Conservation (phyloP, 2,888 invertebrate genomes). For the Caenorhabditis virilis region DNA sequence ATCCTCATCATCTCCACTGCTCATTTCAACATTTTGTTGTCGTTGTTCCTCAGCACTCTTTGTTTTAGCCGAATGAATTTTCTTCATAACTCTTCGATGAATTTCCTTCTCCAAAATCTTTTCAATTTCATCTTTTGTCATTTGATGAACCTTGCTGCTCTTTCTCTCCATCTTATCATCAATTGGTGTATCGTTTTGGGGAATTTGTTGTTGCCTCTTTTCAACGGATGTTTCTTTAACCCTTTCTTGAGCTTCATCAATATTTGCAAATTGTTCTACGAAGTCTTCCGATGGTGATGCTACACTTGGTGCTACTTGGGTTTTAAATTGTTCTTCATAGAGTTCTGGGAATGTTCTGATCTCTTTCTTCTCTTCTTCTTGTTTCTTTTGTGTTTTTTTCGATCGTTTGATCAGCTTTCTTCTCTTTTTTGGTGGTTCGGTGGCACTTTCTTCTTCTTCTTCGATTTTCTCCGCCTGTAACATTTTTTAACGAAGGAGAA, state of each 20-base stretch:
- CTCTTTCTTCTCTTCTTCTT: slow-evolving; percentile 18
- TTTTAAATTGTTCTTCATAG: slow-evolving; percentile 29
- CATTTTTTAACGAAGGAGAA: too few relatives aligned
- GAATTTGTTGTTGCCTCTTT: slow-evolving; percentile 4
- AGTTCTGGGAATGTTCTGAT: slow-evolving; percentile 29
- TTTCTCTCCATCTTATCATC: slow-evolving; percentile 19
- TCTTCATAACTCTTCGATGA: slow-evolving; percentile 22
- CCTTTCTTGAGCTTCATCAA: slow-evolving; percentile 25
- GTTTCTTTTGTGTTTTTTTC: neutral
- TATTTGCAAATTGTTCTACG: slow-evolving; percentile 27
- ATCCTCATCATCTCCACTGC: too few relatives aligned
- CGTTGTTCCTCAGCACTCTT: slow-evolving; percentile 10
- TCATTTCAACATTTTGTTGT: too few relatives aligned
- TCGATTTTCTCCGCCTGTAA: too few relatives aligned
- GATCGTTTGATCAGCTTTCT: neutral
- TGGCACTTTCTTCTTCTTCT: too few relatives aligned
- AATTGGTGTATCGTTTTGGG: slow-evolving; percentile 37
- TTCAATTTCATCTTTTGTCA: slow-evolving; percentile 26
- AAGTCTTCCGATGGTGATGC: slow-evolving; percentile 31
- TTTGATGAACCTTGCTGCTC: slow-evolving; percentile 20
- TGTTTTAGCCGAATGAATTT: slow-evolving; percentile 17
- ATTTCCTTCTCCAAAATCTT: slow-evolving; percentile 27
- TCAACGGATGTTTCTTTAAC: slow-evolving; percentile 6
- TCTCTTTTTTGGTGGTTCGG: slow-evolving; percentile 8
- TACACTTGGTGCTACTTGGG: slow-evolving; percentile 33